Evolutionary conservation across 2,888 invertebrate genomes (phyloP).

Genomic region (Brachylomia viminalis): DNA sequence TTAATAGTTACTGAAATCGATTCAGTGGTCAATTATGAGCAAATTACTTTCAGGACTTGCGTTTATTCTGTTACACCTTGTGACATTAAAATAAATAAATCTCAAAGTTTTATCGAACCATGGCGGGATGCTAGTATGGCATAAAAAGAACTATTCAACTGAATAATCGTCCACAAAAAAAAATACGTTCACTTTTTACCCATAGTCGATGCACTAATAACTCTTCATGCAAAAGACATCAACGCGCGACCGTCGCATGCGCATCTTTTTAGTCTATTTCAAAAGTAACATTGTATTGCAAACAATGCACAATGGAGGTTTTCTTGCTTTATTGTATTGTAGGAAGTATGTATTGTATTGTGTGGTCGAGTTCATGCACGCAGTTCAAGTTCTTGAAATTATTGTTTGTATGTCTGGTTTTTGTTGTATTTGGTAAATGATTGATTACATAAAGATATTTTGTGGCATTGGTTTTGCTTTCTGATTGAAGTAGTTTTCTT

Average conservation of each 20-base stretch:
- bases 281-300: slow-evolving; percentile 62
- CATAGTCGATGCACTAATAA: slow-evolving; percentile 38
- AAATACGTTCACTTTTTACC: slow-evolving; percentile 25
- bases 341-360: slow-evolving; percentile 67
- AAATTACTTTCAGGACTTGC: no score
- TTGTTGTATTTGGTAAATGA: slow-evolving; percentile 26
- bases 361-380: slow-evolving; percentile 43
- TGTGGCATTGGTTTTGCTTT: slow-evolving; percentile 22
- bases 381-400: slow-evolving; percentile 55
- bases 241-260: slow-evolving; percentile 64
- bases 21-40: no score
- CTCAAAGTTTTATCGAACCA: not conserved
- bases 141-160: not conserved
- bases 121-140: not conserved
- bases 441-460: slow-evolving; percentile 16
- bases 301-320: slow-evolving; percentile 75
- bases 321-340: slow-evolving; percentile 66
- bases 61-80: no score
- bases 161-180: not conserved
- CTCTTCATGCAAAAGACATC: slow-evolving; percentile 73
- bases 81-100: not conserved
- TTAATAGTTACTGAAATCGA: no score
- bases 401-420: slow-evolving; percentile 21
- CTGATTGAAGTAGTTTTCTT: not conserved
- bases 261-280: slow-evolving; percentile 68